Base-by-base conservation (phyloP, 2,113 vertebrate genomes). In the Tetrax tetrax region DNA sequence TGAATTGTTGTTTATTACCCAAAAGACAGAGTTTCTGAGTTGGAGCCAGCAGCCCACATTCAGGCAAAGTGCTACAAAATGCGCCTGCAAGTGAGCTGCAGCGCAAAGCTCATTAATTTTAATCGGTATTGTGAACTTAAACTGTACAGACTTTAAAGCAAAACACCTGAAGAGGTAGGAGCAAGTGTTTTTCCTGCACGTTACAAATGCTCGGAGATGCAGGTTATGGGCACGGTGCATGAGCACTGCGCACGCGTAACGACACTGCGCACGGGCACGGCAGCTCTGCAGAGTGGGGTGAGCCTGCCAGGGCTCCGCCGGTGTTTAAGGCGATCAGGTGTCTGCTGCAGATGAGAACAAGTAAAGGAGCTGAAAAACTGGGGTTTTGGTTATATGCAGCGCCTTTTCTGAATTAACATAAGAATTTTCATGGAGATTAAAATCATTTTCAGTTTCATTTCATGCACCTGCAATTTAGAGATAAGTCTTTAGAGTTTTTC, bases 151-250 rank as follows among this genome's bases (percentile, higher is more conserved):
- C 35, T 92, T 89, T 28, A 28, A 89, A 83, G 92, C 64, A 71
- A n/a, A 93, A 60, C 87, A 89, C 88, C 77, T 68, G 69, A 54
- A 81, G 77, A 91, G 64, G 83, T 51, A 84, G 89, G 65, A 93
- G 22, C 54, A 45, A n/a, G 70, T 51, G 33, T 71, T 84, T 47
- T 64, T 80, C 64, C 53, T 71, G 72, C 51, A 4, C 0, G 0
- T 19, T 20, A 14, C 31, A 63, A 28, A 17, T 8, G 59, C 71
- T 87, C 22, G 1, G 93, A 61, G 89, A 10, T n/a, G 69, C 48
- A 41, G 69, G 19, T 12, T 11, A 12, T 14, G 51, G 65, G 78
- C 54, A 43, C 0, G 0, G 51, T 31, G 50, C 24, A 12, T 5
- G 33, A 60, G 76, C 57, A 5, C 9, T 50, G 77, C 6, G 0